A percentile compares a stretch with the other conserved stretches of the same genome.
Conservation (phyloP, 2,113 vertebrate genomes). For the Osmerus mordax region DNA sequence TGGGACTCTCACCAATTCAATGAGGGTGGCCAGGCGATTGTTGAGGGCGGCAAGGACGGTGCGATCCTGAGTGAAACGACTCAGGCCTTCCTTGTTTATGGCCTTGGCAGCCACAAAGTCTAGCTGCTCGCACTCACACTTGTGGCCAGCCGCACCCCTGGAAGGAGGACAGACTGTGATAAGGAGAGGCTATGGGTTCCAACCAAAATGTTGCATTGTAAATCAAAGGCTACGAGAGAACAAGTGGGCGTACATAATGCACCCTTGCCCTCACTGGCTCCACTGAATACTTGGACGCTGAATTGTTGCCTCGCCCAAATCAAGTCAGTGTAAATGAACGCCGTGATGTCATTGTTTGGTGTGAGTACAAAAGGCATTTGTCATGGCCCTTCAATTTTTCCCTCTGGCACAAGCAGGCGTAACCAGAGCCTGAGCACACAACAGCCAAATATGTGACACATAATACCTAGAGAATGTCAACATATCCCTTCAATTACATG, state of each 20-base stretch:
- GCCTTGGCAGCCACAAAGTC: conserved; percentile 63
- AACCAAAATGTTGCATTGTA: not conserved
- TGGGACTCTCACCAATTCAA: conserved; percentile 65
- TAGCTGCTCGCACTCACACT: conserved; percentile 45
- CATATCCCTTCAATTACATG: not conserved
- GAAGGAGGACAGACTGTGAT: conserved; percentile 8
- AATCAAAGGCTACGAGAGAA: not conserved
- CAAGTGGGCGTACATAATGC: too few species aligned
- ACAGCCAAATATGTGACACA: not conserved
- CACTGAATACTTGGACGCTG: too few species aligned
- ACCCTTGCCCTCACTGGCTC: too few species aligned
- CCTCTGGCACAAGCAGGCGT: not conserved
- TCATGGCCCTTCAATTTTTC: not conserved
- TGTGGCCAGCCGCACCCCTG: conserved; percentile 43
- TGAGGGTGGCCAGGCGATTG: conserved; percentile 66
- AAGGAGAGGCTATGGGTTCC: not conserved
- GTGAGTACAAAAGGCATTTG: conserved; percentile 6
- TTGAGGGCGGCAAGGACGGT: conserved; percentile 64
- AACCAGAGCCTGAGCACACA: conserved; percentile 2
- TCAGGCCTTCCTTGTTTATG: conserved; percentile 58
- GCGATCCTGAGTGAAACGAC: conserved; percentile 59
- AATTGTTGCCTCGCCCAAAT: not conserved
- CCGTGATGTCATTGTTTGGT: not conserved
- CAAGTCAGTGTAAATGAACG: not conserved
- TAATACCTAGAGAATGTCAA: not conserved